phyloP scores from a whole-genome alignment of 2,888 invertebrate genomes.

The Philaethria dido region DNA sequence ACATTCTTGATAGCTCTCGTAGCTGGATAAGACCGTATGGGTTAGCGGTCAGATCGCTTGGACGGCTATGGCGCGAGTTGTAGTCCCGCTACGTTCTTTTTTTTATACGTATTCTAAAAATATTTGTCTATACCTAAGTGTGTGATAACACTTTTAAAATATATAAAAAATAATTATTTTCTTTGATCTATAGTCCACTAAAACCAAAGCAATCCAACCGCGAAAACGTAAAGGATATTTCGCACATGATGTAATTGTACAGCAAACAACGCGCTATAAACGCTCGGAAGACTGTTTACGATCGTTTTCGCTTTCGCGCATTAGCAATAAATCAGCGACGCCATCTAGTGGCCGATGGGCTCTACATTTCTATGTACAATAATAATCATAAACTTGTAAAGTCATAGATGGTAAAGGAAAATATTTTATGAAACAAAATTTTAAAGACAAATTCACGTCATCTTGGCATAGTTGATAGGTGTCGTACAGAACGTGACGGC shows the following conservation, averaged over 20 bases:
- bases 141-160: too few species aligned
- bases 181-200: background rate
- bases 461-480: background rate
- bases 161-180: too few species aligned
- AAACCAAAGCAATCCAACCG: conserved; percentile 33
- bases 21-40: too few species aligned
- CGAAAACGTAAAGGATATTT: conserved; percentile 34
- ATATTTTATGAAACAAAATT: conserved; percentile 13
- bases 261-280: conserved; percentile 75
- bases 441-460: background rate
- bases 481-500: background rate
- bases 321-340: conserved; percentile 81
- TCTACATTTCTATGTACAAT: conserved; percentile 58
- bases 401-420: background rate
- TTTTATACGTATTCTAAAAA: too few species aligned
- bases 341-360: conserved; percentile 72
- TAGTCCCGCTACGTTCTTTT: too few species aligned
- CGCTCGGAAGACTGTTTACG: conserved; percentile 69
- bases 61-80: too few species aligned
- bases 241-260: conserved; percentile 63
- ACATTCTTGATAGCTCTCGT: too few species aligned
- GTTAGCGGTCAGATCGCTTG: too few species aligned
- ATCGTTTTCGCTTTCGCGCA: conserved; percentile 82
- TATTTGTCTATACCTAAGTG: too few species aligned
- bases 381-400: conserved; percentile 54